Conservation (phyloP, 1,140 invertebrate species). For the Oncopodura yosiiana region DNA sequence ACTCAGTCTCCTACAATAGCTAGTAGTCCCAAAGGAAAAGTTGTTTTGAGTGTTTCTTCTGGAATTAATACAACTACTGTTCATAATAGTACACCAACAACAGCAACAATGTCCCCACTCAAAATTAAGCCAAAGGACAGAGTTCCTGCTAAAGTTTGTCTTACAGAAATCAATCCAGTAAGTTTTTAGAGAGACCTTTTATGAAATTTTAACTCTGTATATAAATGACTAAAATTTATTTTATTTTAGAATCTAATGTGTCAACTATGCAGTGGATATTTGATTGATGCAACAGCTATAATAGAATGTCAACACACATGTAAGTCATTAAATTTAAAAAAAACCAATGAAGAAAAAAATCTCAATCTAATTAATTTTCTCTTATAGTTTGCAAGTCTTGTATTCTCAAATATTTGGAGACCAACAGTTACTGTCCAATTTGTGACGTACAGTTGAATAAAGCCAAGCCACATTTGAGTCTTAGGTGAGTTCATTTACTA, state of each 20-base stretch:
- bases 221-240: no score
- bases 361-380: conserved; percentile 25
- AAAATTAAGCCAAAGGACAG: conserved; percentile 20
- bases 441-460: conserved; percentile 54
- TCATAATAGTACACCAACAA: not conserved
- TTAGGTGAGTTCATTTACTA: conserved; percentile 20
- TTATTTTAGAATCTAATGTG: conserved; percentile 47
- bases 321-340: conserved; percentile 36
- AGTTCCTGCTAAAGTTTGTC: conserved; percentile 27
- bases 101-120: conserved; percentile 1
- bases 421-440: conserved; percentile 50
- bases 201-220: no score
- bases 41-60: no score
- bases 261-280: conserved; percentile 50
- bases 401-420: conserved; percentile 51
- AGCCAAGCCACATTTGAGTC: conserved; percentile 44
- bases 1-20: no score
- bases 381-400: conserved; percentile 53
- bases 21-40: no score
- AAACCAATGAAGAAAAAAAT: not conserved
- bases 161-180: conserved; percentile 31
- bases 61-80: not conserved
- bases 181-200: no score
- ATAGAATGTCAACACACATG: conserved; percentile 53
- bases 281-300: conserved; percentile 52